Base-by-base conservation (phyloP, 2,797 vertebrate species). In the Hoplostethus mediterraneus region DNA sequence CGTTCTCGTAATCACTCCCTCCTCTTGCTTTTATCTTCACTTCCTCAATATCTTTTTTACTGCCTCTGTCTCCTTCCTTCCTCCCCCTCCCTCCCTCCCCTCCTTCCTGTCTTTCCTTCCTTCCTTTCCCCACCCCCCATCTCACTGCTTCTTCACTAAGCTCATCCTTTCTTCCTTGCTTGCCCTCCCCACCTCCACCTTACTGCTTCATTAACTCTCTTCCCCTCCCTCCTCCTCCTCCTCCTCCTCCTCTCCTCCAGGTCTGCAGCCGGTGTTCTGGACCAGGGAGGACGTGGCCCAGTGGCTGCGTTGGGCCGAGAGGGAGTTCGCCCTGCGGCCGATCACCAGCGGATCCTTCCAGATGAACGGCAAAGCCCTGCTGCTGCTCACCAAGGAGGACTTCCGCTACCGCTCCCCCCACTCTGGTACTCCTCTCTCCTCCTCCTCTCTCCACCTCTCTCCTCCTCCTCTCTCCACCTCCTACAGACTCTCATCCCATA, bases 361-460 rank as follows among this genome's bases (percentile, higher is more conserved):
- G 94, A 99, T 99, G 98, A 99, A 99, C 0, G 98, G 98, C 75
- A 99, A 99, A 87, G 98, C 98, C 9, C 94, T 99, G 83, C 94
- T 99, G 86, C 96, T 99, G 65, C 96, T 99, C 88, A 99, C 98
- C 92, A 99, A 99, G 95, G 98, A 99, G 90, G 98, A 99, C 91
- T 99, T 99, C 87, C 96, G 98, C 90, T 98, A 98, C 89, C 93
- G 98, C 77, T 99, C 97, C 56, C 96, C 97, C 49, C 97, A 97
- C 93, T 99, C 98, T 66, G 98, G 98, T 99, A 92, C 94, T 33
- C 6, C 48, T 49, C 60, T 48, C 60, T 14, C 14, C 28, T 25
- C 21, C 47, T 51, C n/a, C 13, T 40, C 51, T 21, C 51, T 53
- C 21, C 25, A 11, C 25, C 28, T 28, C 16, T n/a, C 48, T n/a